Evolutionary conservation across 2,888 invertebrate species (phyloP).

Genomic region (Drosophila silvestris): DNA sequence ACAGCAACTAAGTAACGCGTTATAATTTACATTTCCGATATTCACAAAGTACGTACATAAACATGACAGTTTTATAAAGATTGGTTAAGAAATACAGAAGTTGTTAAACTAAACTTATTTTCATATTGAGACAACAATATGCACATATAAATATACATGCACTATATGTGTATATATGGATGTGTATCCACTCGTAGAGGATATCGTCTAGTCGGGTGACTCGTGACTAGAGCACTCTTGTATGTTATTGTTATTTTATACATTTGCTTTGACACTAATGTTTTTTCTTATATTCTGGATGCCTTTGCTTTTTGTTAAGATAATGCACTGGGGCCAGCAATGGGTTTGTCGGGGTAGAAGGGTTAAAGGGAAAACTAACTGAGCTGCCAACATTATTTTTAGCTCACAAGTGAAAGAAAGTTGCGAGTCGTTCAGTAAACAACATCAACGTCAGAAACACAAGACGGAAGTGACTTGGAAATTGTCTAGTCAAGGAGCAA

Average conservation of each 20-base stretch:
- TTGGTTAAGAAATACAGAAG: background rate
- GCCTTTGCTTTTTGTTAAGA: conserved; percentile 18
- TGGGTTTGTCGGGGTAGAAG: background rate
- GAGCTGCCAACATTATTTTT: conserved; percentile 27
- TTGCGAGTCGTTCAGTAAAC: conserved; percentile 27
- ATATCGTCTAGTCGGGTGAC: background rate
- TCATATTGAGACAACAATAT: background rate
- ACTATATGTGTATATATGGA: background rate
- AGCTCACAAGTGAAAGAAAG: conserved; percentile 9
- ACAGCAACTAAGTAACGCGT: background rate
- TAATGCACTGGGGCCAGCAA: background rate
- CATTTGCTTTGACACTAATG: background rate
- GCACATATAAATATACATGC: background rate
- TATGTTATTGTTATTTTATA: background rate
- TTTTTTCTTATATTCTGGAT: background rate
- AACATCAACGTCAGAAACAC: conserved; percentile 2
- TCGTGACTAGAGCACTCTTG: background rate
- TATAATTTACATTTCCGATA: background rate
- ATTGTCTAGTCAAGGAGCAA: conserved; percentile 23
- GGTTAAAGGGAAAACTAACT: background rate
- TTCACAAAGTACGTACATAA: background rate
- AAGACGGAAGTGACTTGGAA: conserved; percentile 39
- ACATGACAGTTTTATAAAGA: background rate
- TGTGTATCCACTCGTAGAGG: background rate
- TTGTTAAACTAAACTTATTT: background rate